Evolutionary conservation across 92 coral and sea anemone species (phyloP).

Genomic region (Virgularia gustaviana): DNA sequence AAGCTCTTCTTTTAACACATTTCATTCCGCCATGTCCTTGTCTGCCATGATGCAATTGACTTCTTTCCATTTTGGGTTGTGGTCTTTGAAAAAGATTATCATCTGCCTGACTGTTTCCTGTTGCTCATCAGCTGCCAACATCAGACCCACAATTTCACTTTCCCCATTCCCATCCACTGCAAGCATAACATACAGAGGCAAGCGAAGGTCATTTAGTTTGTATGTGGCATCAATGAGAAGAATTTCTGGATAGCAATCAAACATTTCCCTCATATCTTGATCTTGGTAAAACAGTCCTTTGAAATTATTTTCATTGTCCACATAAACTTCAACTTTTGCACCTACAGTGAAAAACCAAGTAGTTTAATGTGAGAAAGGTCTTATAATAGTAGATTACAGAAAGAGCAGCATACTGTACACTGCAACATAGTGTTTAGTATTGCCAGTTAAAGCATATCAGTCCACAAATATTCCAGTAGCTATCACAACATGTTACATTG

Average conservation of each 20-base stretch:
- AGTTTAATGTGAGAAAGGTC: too few species aligned
- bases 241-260: slow-evolving; percentile 14
- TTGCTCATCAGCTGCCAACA: slow-evolving; percentile 52
- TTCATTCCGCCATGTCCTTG: slow-evolving; percentile 42
- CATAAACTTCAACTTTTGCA: slow-evolving; percentile 33
- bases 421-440: neutral
- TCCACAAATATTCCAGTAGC: too few species aligned
- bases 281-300: slow-evolving; percentile 48
- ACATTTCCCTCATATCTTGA: slow-evolving; percentile 35
- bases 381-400: neutral
- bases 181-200: slow-evolving; percentile 55
- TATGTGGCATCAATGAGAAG: slow-evolving; percentile 49
- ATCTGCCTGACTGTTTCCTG: slow-evolving; percentile 34
- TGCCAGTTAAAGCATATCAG: too few species aligned
- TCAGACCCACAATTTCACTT: slow-evolving; percentile 47
- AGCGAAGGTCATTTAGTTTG: slow-evolving; percentile 37
- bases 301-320: slow-evolving; percentile 46
- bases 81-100: slow-evolving; percentile 41
- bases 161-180: slow-evolving; percentile 50
- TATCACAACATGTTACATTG: neutral
- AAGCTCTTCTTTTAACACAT: slow-evolving; percentile 37
- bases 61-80: slow-evolving; percentile 35
- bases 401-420: neutral
- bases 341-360: neutral
- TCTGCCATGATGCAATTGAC: slow-evolving; percentile 46